Evolutionary conservation across 2,797 vertebrate species (phyloP).

Genomic region (Amblyraja radiata): DNA sequence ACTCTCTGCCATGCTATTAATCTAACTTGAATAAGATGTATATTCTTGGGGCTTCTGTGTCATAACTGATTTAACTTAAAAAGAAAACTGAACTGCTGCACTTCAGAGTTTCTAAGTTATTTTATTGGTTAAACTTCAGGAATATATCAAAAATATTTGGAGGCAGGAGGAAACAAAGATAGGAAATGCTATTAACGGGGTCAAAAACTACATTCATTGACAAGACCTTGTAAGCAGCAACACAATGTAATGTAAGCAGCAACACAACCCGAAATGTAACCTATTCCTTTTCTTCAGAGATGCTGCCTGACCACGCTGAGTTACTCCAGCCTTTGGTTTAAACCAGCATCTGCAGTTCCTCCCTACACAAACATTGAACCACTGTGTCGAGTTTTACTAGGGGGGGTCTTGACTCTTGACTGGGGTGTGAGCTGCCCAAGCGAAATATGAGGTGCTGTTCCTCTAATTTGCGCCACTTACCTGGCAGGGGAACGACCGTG

Average conservation of each 20-base stretch:
- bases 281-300: no score
- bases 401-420: no score
- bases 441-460: no score
- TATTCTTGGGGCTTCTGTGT: not conserved
- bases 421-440: no score
- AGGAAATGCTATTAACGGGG: not conserved
- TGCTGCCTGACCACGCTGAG: no score
- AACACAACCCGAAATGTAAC: no score
- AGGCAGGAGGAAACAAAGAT: not conserved
- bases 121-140: not conserved
- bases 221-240: not conserved
- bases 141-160: not conserved
- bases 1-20: not conserved
- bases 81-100: not conserved
- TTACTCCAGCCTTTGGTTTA: no score
- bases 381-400: no score
- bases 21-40: not conserved
- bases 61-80: not conserved
- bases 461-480: no score
- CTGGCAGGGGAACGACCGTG: no score
- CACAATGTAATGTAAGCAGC: not conserved
- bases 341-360: no score
- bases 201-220: not conserved
- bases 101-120: not conserved
- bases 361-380: no score